Evolutionary conservation across 1,140 invertebrate genomes (phyloP).

Genomic region (Liolophura sinensis): DNA sequence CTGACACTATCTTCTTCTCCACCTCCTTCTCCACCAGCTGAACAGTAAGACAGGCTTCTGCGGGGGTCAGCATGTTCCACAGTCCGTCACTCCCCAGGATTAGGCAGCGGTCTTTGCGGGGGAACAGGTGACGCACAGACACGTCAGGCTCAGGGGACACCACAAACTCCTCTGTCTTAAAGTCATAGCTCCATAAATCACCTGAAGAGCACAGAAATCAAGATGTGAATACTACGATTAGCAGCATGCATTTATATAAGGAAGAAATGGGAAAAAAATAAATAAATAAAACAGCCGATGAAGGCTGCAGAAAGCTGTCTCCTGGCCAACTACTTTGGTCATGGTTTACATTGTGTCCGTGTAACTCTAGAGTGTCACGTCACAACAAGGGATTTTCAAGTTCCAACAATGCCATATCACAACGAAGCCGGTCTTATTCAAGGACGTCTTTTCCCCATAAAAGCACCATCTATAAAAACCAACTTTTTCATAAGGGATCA

Average conservation of each 20-base stretch:
- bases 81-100: conserved; percentile 95
- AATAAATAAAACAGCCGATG: too few species aligned
- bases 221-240: neutral
- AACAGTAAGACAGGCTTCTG: conserved; percentile 83
- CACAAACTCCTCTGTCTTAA: conserved; percentile 83
- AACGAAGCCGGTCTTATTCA: too few species aligned
- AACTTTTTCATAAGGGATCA: too few species aligned
- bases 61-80: conserved; percentile 90
- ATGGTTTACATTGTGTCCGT: too few species aligned
- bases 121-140: conserved; percentile 81
- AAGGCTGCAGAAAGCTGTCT: too few species aligned
- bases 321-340: too few species aligned
- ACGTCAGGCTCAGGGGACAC: conserved; percentile 98
- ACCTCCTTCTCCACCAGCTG: conserved; percentile 47
- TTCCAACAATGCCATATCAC: too few species aligned
- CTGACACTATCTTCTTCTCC: conserved; percentile 47
- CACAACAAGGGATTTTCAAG: too few species aligned
- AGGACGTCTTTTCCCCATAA: too few species aligned
- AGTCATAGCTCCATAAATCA: conserved; percentile 97
- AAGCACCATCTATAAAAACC: too few species aligned
- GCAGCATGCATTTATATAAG: neutral
- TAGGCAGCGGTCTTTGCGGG: conserved; percentile 78
- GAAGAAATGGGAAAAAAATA: neutral
- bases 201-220: conserved; percentile 61
- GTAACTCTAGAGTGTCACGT: too few species aligned